Conservation (phyloP, 1,140 invertebrate genomes). For the Cydia strobilella region DNA sequence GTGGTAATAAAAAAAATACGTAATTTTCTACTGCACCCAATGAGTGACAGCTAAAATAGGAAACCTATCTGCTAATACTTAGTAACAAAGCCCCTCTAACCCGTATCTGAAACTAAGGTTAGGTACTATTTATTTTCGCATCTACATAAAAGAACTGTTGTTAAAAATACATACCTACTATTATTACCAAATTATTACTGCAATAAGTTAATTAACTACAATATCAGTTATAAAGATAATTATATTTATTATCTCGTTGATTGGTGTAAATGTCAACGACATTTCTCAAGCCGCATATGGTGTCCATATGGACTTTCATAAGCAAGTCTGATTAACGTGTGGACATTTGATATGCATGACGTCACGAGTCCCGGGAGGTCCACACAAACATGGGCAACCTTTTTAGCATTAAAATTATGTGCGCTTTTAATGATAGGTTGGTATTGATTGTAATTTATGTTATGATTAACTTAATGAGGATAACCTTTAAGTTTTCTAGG, state of each 20-base stretch:
- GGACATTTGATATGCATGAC: constrained; percentile 15
- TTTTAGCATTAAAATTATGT: background rate
- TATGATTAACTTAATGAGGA: constrained; percentile 7
- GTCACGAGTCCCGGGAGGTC: constrained; percentile 20
- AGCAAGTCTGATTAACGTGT: constrained; percentile 4
- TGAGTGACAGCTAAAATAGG: too few relatives aligned
- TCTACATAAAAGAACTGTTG: too few relatives aligned
- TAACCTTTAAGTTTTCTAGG: background rate
- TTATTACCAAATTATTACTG: too few relatives aligned
- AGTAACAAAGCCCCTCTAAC: too few relatives aligned
- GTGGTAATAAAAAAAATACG: too few relatives aligned
- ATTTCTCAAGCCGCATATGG: constrained; percentile 27
- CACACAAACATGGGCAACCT: background rate
- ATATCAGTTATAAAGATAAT: constrained; percentile 6
- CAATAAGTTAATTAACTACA: background rate
- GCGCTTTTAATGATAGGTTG: constrained; percentile 2
- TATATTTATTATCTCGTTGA: constrained; percentile 4
- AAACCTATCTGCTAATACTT: too few relatives aligned
- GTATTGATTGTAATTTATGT: constrained; percentile 1
- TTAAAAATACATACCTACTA: too few relatives aligned
- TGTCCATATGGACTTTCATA: constrained; percentile 9
- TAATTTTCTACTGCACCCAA: too few relatives aligned
- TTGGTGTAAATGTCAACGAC: constrained; percentile 6
- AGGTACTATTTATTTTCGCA: too few relatives aligned
- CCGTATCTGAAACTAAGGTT: too few relatives aligned